Conservation (phyloP, 2,113 vertebrate genomes). For the Menura novaehollandiae region DNA sequence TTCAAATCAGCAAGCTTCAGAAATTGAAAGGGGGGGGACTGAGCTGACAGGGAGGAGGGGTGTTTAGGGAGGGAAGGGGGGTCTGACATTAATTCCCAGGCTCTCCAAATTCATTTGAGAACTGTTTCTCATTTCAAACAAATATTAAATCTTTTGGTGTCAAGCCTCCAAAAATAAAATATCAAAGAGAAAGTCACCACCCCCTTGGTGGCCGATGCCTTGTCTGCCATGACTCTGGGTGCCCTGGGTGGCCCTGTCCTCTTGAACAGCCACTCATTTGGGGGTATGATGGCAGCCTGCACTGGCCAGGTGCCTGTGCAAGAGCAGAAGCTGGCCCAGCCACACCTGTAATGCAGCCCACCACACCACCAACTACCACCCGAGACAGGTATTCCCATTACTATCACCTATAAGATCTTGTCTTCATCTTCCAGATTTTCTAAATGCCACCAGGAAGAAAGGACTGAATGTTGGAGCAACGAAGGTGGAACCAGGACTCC, state of each 20-base stretch:
- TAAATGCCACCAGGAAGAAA: neutral
- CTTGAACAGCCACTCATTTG: neutral
- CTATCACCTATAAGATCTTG: neutral
- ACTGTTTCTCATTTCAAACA: conserved; percentile 73
- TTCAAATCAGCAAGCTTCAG: conserved; percentile 94
- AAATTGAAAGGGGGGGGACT: conserved; percentile 75
- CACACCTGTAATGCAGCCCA: neutral
- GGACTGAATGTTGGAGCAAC: neutral
- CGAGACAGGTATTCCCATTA: neutral
- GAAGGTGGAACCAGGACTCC: neutral
- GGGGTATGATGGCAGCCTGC: neutral
- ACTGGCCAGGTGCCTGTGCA: accelerated
- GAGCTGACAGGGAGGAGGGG: conserved; percentile 34
- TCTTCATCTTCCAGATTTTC: neutral
- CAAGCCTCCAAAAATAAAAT: conserved; percentile 60
- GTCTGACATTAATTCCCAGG: conserved; percentile 66
- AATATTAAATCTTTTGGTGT: conserved; percentile 70
- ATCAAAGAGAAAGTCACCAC: conserved; percentile 10
- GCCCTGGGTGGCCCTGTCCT: neutral
- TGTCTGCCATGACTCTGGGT: neutral
- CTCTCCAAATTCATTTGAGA: conserved; percentile 73
- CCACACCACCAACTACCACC: neutral
- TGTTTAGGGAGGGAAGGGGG: neutral
- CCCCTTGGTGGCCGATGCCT: neutral
- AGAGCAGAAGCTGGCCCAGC: neutral